A percentile compares a stretch with the other conserved stretches of the same genome.
These are phyloP conservation scores for Bufo bufo DNA, from an alignment of 2,113 vertebrate genomes.

Conservation along the genomic window DNA sequence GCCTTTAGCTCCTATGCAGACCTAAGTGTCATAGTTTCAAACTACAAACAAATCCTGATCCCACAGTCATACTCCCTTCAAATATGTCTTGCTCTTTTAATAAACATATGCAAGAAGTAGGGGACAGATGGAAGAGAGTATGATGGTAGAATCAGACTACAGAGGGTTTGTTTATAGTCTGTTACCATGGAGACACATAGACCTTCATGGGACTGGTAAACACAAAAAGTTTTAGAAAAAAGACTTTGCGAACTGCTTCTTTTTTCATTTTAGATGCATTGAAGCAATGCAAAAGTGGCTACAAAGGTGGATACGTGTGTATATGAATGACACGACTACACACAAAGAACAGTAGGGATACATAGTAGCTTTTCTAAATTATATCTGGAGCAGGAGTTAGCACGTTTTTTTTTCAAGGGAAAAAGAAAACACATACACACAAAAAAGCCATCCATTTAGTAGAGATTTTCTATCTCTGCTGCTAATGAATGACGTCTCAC, in stretches of 20 bases:
- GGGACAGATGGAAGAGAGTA: background rate
- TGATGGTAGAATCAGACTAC: background rate
- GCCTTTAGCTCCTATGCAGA: too few species aligned
- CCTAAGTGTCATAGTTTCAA: too few species aligned
- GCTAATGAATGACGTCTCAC: conserved; percentile 56
- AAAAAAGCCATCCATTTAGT: conserved; percentile 43
- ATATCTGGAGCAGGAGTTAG: background rate
- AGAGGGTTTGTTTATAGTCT: background rate
- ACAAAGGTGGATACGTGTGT: background rate
- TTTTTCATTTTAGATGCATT: background rate
- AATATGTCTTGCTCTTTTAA: background rate
- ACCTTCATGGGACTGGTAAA: background rate
- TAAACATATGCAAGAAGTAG: background rate
- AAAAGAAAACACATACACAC: conserved; percentile 5
- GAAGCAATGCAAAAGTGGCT: background rate
- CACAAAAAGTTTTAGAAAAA: too few species aligned
- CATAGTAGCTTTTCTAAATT: background rate
- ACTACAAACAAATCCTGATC: too few species aligned
- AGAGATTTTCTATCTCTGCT: conserved; percentile 46
- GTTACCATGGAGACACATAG: background rate
- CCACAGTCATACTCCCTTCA: background rate
- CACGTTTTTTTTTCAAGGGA: background rate
- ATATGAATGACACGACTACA: background rate
- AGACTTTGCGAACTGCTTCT: too few species aligned
- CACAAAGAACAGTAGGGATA: conserved; percentile 8